phyloP scores from a whole-genome alignment of 2,888 invertebrate genomes.

The Trachelus troglodyta region DNA sequence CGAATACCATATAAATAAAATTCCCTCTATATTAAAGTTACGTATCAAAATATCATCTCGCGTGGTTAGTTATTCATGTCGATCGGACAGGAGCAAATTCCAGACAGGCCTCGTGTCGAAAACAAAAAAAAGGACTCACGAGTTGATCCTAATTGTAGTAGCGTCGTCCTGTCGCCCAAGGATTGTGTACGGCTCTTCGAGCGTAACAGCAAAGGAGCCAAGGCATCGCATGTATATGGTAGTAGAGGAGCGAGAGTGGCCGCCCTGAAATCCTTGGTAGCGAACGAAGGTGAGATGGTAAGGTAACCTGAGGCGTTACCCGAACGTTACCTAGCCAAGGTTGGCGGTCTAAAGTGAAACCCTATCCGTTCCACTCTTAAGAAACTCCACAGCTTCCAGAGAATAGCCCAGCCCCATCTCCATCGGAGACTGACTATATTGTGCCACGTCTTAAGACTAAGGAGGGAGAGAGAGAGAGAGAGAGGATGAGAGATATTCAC shows the following conservation, averaged over 20 bases:
- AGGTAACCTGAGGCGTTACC: constrained; percentile 57
- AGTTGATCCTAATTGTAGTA: constrained; percentile 54
- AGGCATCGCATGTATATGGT: neutral
- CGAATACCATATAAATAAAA: neutral
- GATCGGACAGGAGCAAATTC: neutral
- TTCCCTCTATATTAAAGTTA: neutral
- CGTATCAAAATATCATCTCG: neutral
- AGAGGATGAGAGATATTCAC: constrained; percentile 51
- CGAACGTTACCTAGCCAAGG: constrained; percentile 46
- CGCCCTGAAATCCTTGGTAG: constrained; percentile 55
- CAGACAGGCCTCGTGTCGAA: constrained; percentile 2
- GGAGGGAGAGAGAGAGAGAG: constrained; percentile 23
- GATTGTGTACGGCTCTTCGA: constrained; percentile 44
- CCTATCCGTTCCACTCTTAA: constrained; percentile 51
- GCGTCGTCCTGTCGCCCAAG: constrained; percentile 47
- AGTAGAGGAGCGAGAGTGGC: constrained; percentile 6
- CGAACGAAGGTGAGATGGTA: constrained; percentile 46
- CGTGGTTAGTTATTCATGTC: neutral
- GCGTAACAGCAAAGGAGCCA: constrained; percentile 14
- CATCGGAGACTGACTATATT: constrained; percentile 33
- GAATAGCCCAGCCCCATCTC: constrained; percentile 26
- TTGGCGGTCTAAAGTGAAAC: constrained; percentile 53
- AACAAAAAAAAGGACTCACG: constrained; percentile 27
- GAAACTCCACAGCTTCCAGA: constrained; percentile 37
- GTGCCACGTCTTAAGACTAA: constrained; percentile 42